Evolutionary conservation across 2,888 invertebrate species (phyloP).

Genomic region (Leucania comma): DNA sequence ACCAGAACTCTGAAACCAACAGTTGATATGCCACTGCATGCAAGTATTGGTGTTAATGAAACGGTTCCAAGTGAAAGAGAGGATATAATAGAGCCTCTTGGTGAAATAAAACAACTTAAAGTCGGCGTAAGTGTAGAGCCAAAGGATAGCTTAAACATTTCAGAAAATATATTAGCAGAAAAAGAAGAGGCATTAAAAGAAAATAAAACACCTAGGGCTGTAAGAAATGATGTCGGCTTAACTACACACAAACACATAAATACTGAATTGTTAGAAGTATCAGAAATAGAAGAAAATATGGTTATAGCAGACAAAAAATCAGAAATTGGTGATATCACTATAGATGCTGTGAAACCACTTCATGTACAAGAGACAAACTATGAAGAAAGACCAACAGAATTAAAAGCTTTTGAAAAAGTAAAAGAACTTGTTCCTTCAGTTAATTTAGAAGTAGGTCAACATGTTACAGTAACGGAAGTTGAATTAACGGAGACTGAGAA

Average conservation of each 20-base stretch:
- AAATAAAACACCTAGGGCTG: constrained; percentile 61
- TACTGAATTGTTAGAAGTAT: constrained; percentile 70
- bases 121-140: constrained; percentile 84
- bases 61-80: constrained; percentile 76
- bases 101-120: constrained; percentile 72
- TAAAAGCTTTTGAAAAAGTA: constrained; percentile 56
- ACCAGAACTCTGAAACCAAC: constrained; percentile 61
- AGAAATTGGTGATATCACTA: constrained; percentile 65
- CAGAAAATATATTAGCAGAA: constrained; percentile 74
- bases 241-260: constrained; percentile 75
- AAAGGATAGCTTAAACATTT: constrained; percentile 78
- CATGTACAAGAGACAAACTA: constrained; percentile 86
- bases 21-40: constrained; percentile 69
- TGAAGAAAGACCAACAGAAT: constrained; percentile 80
- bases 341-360: constrained; percentile 74
- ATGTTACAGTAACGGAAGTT: constrained; percentile 89
- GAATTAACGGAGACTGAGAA: constrained; percentile 87
- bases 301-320: constrained; percentile 58
- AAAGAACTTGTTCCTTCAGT: constrained; percentile 64
- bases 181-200: constrained; percentile 73
- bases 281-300: constrained; percentile 73
- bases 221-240: constrained; percentile 68
- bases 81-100: constrained; percentile 60
- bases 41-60: constrained; percentile 75
- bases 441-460: constrained; percentile 77